Evolutionary conservation across 2,113 vertebrate genomes (phyloP).

Genomic region (Odocoileus virginianus): DNA sequence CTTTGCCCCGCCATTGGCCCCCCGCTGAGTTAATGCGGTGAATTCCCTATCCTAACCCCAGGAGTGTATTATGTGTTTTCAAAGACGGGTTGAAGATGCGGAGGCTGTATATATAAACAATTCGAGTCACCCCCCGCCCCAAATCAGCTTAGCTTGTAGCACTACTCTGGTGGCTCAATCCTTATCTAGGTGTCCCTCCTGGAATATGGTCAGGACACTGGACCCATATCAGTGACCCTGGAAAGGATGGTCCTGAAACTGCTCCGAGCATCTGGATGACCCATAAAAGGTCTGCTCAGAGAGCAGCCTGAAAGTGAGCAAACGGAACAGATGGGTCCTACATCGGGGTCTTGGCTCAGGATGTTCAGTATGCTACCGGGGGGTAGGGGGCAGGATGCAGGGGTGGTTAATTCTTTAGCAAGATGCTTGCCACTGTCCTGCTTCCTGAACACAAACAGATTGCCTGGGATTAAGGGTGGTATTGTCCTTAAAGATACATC

Average conservation of each 20-base stretch:
- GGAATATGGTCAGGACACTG: background rate
- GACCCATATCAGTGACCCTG: background rate
- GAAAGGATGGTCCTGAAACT: background rate
- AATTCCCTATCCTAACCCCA: background rate
- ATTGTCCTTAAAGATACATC: background rate
- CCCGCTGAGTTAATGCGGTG: background rate
- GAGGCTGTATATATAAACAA: background rate
- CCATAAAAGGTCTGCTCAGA: background rate
- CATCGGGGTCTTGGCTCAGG: background rate
- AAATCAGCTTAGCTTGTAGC: background rate
- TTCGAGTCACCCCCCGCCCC: background rate
- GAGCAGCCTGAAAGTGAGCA: background rate
- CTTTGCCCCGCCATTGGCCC: background rate
- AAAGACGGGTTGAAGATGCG: accelerated
- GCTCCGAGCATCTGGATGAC: background rate
- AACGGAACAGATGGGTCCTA: background rate
- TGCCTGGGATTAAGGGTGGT: background rate
- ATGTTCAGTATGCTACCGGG: background rate
- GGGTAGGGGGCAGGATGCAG: background rate
- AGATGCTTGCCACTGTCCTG: background rate
- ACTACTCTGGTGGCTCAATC: background rate
- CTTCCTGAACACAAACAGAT: background rate
- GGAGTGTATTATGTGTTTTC: background rate
- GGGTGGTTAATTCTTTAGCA: background rate
- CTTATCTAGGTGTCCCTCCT: background rate